These are phyloP conservation scores for Coturnix japonica DNA, from an alignment of 2,113 vertebrate genomes.

Conservation along the genomic window DNA sequence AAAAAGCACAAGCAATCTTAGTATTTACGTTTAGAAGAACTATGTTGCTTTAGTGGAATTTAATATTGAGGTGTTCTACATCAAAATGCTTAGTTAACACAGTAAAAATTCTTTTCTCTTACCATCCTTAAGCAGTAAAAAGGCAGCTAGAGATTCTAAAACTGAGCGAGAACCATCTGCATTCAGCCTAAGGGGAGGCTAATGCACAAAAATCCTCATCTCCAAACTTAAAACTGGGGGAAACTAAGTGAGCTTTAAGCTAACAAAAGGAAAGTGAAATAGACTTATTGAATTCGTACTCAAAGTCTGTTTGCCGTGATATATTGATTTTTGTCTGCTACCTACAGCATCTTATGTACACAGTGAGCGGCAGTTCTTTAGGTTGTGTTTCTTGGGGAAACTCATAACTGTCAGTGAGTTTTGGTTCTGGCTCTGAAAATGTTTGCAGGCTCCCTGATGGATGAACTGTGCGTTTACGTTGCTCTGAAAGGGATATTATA, in stretches of 20 bases:
- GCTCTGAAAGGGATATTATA: not conserved
- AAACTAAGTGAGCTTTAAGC: not conserved
- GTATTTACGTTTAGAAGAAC: not conserved
- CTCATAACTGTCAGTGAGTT: not conserved
- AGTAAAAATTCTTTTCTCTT: not conserved
- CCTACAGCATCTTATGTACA: not conserved
- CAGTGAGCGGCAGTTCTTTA: not conserved
- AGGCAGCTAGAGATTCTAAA: not conserved
- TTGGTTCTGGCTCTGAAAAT: not conserved
- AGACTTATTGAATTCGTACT: not conserved
- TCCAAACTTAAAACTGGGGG: not conserved
- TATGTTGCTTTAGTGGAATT: not conserved
- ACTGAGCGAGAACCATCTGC: not conserved
- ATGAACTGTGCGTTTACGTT: not conserved
- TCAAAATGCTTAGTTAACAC: not conserved
- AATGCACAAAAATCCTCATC: not conserved
- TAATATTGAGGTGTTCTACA: not conserved
- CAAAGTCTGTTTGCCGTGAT: not conserved
- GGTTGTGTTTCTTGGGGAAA: not conserved
- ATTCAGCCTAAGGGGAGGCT: not conserved
- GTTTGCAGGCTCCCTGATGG: not conserved
- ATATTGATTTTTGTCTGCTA: not conserved
- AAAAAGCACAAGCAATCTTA: not conserved
- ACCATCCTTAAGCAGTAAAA: not conserved
- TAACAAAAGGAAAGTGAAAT: not conserved